These are phyloP conservation scores for Myripristis murdjan DNA, from an alignment of 2,797 vertebrate genomes.

Conservation along the genomic window DNA sequence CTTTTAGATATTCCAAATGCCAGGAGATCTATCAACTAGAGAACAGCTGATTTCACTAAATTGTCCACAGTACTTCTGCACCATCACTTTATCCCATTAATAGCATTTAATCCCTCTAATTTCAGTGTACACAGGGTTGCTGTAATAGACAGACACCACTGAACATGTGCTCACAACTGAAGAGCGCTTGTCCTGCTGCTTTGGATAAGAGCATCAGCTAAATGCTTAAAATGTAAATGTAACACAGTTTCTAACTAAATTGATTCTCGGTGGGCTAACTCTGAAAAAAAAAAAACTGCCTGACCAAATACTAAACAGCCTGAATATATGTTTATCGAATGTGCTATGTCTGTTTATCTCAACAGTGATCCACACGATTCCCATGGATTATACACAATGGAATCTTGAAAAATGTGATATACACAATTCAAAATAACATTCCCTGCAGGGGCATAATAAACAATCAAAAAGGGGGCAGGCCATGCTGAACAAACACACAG, in stretches of 20 bases:
- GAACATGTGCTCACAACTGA: slow-evolving; percentile 13
- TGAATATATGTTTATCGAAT: slow-evolving; percentile 42
- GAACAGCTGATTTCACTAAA: slow-evolving; percentile 37
- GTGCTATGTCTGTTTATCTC: slow-evolving; percentile 39
- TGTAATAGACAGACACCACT: slow-evolving; percentile 30
- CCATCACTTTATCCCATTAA: slow-evolving; percentile 59
- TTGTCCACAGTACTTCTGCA: slow-evolving; percentile 44
- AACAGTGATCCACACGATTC: slow-evolving; percentile 55
- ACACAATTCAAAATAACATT: slow-evolving; percentile 46
- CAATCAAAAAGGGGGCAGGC: slow-evolving; percentile 29
- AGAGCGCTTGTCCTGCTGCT: slow-evolving; percentile 7
- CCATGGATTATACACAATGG: slow-evolving; percentile 42
- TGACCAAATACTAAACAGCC: not conserved
- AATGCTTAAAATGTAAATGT: slow-evolving; percentile 23
- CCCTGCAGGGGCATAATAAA: slow-evolving; percentile 48
- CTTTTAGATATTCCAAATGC: slow-evolving; percentile 17
- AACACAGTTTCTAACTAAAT: slow-evolving; percentile 20
- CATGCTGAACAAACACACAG: slow-evolving; percentile 48
- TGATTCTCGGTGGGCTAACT: slow-evolving; percentile 18
- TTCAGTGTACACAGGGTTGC: slow-evolving; percentile 26
- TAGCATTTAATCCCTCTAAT: slow-evolving; percentile 42
- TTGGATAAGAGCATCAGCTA: slow-evolving; percentile 17
- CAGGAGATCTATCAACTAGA: slow-evolving; percentile 38
- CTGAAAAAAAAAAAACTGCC: not conserved
- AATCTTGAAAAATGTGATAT: slow-evolving; percentile 47